Evolutionary conservation across 2,888 invertebrate genomes (phyloP).

Genomic region (Drosophila lutescens): DNA sequence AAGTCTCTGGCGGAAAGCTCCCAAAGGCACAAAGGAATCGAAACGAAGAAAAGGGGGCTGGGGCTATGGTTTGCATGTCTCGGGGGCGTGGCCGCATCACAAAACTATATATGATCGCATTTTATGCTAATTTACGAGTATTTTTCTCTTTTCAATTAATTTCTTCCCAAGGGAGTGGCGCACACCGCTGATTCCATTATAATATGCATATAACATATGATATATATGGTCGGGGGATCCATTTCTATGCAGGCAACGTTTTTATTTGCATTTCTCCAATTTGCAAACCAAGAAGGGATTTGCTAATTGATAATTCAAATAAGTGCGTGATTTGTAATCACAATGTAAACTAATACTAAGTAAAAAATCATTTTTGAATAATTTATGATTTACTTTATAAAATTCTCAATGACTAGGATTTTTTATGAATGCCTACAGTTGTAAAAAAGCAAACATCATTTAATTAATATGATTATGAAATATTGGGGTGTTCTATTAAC

Average conservation of each 20-base stretch:
- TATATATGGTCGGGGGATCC: slow-evolving; percentile 12
- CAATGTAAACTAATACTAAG: not conserved
- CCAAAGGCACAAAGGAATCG: slow-evolving; percentile 23
- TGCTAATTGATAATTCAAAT: slow-evolving; percentile 43
- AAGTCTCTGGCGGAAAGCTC: slow-evolving; percentile 11
- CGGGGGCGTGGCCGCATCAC: slow-evolving; percentile 45
- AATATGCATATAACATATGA: slow-evolving; percentile 7
- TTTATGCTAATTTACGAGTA: slow-evolving; percentile 67
- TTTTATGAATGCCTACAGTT: no score
- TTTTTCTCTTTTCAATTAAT: slow-evolving; percentile 60
- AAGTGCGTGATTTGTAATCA: slow-evolving; percentile 14
- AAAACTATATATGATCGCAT: slow-evolving; percentile 50
- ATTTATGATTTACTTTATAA: not conserved
- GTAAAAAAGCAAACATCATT: not conserved
- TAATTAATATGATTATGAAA: no score
- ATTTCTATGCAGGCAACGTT: slow-evolving; percentile 51
- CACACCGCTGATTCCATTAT: slow-evolving; percentile 18
- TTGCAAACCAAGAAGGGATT: slow-evolving; percentile 29
- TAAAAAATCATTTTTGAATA: not conserved
- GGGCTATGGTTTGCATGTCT: slow-evolving; percentile 5
- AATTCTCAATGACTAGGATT: not conserved
- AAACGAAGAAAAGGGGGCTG: not conserved
- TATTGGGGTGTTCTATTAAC: no score
- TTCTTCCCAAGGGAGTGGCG: slow-evolving; percentile 31
- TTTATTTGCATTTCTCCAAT: not conserved